These are phyloP conservation scores for Drosophila buzzatii DNA, from an alignment of 2,888 invertebrate genomes.

Conservation along the genomic window DNA sequence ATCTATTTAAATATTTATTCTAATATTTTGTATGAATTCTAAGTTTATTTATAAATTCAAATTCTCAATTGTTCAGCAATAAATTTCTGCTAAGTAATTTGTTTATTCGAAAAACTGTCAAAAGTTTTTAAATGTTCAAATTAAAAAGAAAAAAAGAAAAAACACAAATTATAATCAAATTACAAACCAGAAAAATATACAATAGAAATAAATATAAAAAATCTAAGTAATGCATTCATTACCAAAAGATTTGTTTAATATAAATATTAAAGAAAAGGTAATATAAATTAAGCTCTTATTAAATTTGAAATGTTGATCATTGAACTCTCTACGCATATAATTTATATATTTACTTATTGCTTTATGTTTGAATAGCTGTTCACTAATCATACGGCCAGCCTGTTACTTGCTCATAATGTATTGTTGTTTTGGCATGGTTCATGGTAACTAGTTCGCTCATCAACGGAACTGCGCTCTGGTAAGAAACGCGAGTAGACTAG, in stretches of 20 bases:
- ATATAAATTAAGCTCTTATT: background rate
- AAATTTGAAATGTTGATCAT: background rate
- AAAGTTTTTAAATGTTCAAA: background rate
- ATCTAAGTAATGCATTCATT: background rate
- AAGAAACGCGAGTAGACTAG: conserved; percentile 33
- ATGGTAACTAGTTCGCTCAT: conserved; percentile 39
- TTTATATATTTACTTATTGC: conserved; percentile 6
- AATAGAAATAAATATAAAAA: background rate
- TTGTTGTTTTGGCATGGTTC: conserved; percentile 23
- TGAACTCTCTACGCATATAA: conserved; percentile 1
- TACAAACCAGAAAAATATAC: no score
- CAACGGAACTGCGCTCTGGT: conserved; percentile 38
- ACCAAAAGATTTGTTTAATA: background rate
- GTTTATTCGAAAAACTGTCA: background rate
- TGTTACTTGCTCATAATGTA: conserved; percentile 10
- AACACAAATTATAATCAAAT: background rate
- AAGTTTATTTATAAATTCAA: background rate
- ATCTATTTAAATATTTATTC: background rate
- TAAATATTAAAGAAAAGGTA: background rate
- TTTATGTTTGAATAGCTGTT: conserved; percentile 9
- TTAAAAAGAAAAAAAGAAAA: no score
- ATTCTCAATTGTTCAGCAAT: background rate
- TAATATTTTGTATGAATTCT: background rate
- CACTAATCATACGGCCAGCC: background rate
- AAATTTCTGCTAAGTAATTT: no score